Conservation (phyloP, 1,140 invertebrate genomes). For the Spodoptera frugiperda region DNA sequence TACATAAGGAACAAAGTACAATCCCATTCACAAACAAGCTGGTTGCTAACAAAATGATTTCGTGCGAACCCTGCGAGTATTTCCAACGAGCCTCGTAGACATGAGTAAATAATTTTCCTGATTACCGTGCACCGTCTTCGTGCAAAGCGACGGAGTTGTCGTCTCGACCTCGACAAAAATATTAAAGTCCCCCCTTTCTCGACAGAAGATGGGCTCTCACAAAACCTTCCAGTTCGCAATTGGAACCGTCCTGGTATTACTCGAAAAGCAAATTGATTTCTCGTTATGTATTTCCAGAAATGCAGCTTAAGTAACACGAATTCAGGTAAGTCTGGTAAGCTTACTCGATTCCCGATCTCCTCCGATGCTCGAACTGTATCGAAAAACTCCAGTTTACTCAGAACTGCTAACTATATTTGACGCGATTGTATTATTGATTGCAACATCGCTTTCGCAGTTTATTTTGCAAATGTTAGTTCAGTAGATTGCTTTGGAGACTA, state of each 20-base stretch:
- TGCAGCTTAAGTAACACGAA: conserved; percentile 52
- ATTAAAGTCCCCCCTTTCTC: conserved; percentile 66
- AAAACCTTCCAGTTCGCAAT: conserved; percentile 61
- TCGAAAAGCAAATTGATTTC: conserved; percentile 69
- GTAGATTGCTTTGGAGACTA: conserved; percentile 41
- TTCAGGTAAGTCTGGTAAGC: conserved; percentile 46
- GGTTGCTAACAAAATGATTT: no score
- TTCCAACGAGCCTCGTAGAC: conserved; percentile 69
- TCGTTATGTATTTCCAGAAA: conserved; percentile 63
- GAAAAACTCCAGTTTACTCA: not conserved
- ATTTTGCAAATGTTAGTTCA: conserved; percentile 34
- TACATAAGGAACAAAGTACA: no score
- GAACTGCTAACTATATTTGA: conserved; percentile 32
- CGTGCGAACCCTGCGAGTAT: conserved; percentile 66
- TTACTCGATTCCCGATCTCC: conserved; percentile 10
- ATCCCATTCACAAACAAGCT: no score
- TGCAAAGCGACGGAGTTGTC: conserved; percentile 64
- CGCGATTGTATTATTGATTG: conserved; percentile 36
- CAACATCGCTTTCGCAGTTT: conserved; percentile 27
- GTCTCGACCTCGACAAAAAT: conserved; percentile 74
- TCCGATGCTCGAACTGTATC: not conserved
- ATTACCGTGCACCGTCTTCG: conserved; percentile 79
- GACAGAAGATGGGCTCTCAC: conserved; percentile 46
- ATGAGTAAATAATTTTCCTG: conserved; percentile 85
- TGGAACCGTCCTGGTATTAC: conserved; percentile 59